Evolutionary conservation across 2,113 vertebrate species (phyloP).

Genomic region (cat (Felis catus)): F.catus_Fca126_mat1.0 CM031417.1:99701501-99702000

Average conservation of each 20-base stretch:
- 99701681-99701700: background rate
- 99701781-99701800: background rate
- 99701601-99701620: background rate
- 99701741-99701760: background rate
- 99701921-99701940: slow-evolving; percentile 4
- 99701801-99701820: background rate
- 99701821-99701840: background rate
- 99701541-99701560: background rate
- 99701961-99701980: background rate
- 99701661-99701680: background rate
- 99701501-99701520: background rate
- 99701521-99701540: background rate
- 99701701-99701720: background rate
- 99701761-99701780: background rate
- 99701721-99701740: background rate
- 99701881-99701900: background rate
- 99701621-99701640: background rate
- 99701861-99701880: background rate
- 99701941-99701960: background rate
- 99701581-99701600: background rate
- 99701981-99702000: background rate
- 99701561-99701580: background rate
- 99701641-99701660: background rate
- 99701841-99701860: background rate
- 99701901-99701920: background rate